A percentile compares a stretch with the other conserved stretches of the same genome.
Conservation (phyloP, 2,888 invertebrate genomes). For the Drosophila monieri region DNA sequence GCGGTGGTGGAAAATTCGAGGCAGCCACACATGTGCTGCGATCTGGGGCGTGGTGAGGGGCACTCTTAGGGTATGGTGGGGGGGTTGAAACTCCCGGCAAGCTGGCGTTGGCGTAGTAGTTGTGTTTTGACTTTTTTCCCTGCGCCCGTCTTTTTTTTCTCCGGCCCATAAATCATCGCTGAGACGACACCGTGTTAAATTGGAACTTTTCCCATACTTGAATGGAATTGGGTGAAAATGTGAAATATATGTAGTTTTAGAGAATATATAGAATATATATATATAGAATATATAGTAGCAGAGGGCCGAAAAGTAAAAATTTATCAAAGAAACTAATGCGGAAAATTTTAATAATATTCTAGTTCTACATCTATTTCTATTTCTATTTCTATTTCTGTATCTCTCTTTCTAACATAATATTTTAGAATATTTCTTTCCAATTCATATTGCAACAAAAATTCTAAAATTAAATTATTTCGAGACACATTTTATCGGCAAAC, state of each 20-base stretch:
- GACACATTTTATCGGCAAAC: constrained; percentile 6
- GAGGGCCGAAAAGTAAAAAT: constrained; percentile 37
- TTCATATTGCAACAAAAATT: constrained; percentile 60
- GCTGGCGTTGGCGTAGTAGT: constrained; percentile 43
- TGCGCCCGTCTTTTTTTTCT: constrained; percentile 23
- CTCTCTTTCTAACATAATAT: too few species aligned
- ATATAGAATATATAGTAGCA: not conserved
- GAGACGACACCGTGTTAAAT: constrained; percentile 81
- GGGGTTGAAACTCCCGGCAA: constrained; percentile 27
- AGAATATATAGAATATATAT: not conserved
- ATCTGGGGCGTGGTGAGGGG: constrained; percentile 2
- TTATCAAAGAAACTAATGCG: too few species aligned
- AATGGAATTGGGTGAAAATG: constrained; percentile 61
- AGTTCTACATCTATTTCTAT: not conserved
- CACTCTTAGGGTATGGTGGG: not conserved
- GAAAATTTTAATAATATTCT: too few species aligned
- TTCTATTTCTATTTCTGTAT: too few species aligned
- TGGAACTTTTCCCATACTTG: constrained; percentile 80
- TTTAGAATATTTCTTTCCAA: constrained; percentile 30
- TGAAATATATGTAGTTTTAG: constrained; percentile 18
- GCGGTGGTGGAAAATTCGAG: constrained; percentile 68
- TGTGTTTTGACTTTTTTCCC: constrained; percentile 64
- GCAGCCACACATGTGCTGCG: constrained; percentile 48
- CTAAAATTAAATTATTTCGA: constrained; percentile 1
- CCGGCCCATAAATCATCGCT: constrained; percentile 73